Evolutionary conservation across 2,888 invertebrate genomes (phyloP).

Genomic region (Noctua pronuba): DNA sequence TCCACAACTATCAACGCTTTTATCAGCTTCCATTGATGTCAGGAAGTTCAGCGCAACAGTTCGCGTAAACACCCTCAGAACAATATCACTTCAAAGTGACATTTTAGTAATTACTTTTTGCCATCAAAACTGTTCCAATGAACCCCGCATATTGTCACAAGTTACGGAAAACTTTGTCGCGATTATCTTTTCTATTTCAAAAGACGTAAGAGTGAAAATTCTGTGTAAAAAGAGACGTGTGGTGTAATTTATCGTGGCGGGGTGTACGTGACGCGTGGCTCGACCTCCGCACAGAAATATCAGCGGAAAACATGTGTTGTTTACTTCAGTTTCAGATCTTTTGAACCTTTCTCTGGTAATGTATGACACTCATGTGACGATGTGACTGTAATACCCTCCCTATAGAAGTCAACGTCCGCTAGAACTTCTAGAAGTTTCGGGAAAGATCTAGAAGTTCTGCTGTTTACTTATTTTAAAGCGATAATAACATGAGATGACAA

Average conservation of each 20-base stretch:
- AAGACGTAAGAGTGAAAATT: slow-evolving; percentile 15
- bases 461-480: slow-evolving; percentile 5
- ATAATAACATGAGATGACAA: background rate
- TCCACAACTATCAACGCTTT: slow-evolving; percentile 4
- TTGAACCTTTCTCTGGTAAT: slow-evolving; percentile 54
- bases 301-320: slow-evolving; percentile 63
- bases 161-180: background rate
- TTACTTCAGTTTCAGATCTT: slow-evolving; percentile 59
- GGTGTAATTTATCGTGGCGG: slow-evolving; percentile 52
- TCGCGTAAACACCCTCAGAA: slow-evolving; percentile 40
- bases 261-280: slow-evolving; percentile 59
- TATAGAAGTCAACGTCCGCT: slow-evolving; percentile 5
- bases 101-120: slow-evolving; percentile 56
- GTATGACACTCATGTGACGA: slow-evolving; percentile 12
- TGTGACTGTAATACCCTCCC: background rate
- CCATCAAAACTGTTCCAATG: slow-evolving; percentile 52
- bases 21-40: slow-evolving; percentile 47
- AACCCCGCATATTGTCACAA: slow-evolving; percentile 33
- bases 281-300: slow-evolving; percentile 62
- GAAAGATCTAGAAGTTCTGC: slow-evolving; percentile 14
- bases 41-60: slow-evolving; percentile 39
- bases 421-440: slow-evolving; percentile 8
- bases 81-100: slow-evolving; percentile 58
- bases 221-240: slow-evolving; percentile 2
- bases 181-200: slow-evolving; percentile 19